Percentiles rank a stretch among this genome's conserved stretches.
phyloP scores from a whole-genome alignment of 2,797 vertebrate genomes.

The Clarias fuscus region DNA sequence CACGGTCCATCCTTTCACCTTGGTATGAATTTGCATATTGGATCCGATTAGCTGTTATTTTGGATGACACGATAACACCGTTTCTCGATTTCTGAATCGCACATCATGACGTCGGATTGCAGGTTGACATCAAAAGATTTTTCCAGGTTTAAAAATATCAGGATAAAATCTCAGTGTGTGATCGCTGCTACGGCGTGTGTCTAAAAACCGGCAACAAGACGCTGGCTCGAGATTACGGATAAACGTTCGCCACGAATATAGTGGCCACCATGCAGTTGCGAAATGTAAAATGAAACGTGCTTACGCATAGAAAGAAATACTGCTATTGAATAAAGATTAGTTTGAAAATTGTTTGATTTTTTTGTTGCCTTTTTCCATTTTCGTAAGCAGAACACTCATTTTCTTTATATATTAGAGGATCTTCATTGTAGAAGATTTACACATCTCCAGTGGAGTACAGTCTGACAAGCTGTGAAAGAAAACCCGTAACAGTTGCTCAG shows the following conservation, averaged over 20 bases:
- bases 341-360: neutral
- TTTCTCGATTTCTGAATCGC: neutral
- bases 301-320: neutral
- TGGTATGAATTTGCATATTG: neutral
- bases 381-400: neutral
- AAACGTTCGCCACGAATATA: neutral
- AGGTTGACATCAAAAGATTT: neutral
- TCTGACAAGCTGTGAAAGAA: neutral
- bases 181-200: neutral
- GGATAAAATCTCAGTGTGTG: neutral
- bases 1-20: neutral
- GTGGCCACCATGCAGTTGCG: neutral
- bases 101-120: neutral
- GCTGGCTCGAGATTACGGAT: neutral
- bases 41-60: neutral
- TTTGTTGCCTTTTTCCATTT: neutral
- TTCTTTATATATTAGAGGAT: neutral
- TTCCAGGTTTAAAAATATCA: neutral
- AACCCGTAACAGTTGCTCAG: neutral
- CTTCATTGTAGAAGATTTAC: neutral
- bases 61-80: neutral
- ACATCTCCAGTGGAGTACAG: neutral
- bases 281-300: neutral
- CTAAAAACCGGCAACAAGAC: neutral
- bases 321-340: neutral